Evolutionary conservation across 2,888 invertebrate genomes (phyloP).

Genomic region (Cremastinae sp.): DNA sequence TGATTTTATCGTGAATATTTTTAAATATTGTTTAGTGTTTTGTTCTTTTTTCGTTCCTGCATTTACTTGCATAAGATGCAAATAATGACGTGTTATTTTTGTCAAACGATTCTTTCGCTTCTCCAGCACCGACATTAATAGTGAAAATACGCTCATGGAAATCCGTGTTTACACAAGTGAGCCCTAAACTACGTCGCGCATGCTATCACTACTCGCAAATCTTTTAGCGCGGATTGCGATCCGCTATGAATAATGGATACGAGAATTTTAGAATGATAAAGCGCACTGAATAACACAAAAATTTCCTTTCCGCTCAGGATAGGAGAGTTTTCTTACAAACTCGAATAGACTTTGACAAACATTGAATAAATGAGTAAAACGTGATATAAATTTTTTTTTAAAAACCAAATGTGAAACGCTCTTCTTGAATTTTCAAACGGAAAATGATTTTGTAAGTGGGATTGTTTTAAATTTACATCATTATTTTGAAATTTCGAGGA

Average conservation of each 20-base stretch:
- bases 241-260: conserved; percentile 23
- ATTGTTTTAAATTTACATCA: no score
- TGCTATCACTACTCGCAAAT: conserved; percentile 16
- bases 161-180: conserved; percentile 5
- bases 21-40: no score
- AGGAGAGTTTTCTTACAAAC: neutral
- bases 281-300: neutral
- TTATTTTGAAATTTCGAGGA: neutral
- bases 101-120: neutral
- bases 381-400: no score
- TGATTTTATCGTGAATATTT: conserved; percentile 14
- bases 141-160: conserved; percentile 3
- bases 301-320: neutral
- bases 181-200: conserved; percentile 8
- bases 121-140: neutral
- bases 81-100: neutral
- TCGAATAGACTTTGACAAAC: neutral
- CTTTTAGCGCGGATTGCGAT: conserved; percentile 15
- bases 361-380: neutral
- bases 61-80: no score
- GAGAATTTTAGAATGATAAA: conserved; percentile 9
- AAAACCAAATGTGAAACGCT: no score
- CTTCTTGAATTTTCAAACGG: no score
- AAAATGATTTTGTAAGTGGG: no score
- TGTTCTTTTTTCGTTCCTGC: neutral